Conservation (phyloP, 2,113 vertebrate genomes). For the Gymnorhina tibicen region DNA sequence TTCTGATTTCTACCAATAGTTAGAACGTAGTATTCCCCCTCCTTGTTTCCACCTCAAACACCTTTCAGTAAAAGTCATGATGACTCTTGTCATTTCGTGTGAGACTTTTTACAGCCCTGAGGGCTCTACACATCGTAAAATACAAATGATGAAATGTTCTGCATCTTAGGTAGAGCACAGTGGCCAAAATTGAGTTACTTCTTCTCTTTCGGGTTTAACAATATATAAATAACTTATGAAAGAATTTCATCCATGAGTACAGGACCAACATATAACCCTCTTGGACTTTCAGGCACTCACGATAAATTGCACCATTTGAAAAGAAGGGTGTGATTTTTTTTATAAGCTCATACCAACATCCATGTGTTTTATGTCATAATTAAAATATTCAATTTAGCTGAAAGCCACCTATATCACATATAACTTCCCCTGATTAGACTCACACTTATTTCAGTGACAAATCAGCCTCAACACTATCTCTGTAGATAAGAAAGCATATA, state of each 20-base stretch:
- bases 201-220: not conserved
- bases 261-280: not conserved
- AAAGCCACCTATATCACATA: not conserved
- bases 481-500: not conserved
- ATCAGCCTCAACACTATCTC: not conserved
- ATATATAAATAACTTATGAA: not conserved
- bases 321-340: not conserved
- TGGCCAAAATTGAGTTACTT: not conserved
- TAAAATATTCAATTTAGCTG: not conserved
- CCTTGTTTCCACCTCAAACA: not conserved
- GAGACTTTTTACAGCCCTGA: not conserved
- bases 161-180: not conserved
- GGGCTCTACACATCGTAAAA: not conserved
- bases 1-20: not conserved
- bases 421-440: not conserved
- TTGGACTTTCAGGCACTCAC: not conserved
- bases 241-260: not conserved
- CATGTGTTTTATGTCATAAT: not conserved
- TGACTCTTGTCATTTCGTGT: not conserved
- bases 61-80: not conserved
- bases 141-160: rapidly evolving
- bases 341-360: not conserved
- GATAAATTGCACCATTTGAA: not conserved
- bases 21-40: not conserved
- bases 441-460: not conserved